Conservation (phyloP, 2,888 invertebrate genomes). For the Mantis religiosa region DNA sequence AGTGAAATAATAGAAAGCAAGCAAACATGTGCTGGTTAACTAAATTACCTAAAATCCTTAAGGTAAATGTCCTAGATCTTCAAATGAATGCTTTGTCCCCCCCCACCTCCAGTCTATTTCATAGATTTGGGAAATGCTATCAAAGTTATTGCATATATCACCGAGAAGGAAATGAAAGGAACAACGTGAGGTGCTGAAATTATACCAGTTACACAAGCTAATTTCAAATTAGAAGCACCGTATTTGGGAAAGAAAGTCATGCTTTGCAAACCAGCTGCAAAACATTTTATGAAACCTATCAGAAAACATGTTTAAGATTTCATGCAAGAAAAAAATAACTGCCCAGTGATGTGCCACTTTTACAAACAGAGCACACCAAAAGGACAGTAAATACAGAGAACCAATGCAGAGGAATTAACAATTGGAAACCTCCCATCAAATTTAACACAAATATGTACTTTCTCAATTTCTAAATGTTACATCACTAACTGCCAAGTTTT, state of each 20-base stretch:
- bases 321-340: neutral
- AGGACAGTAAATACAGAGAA: neutral
- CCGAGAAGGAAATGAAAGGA: neutral
- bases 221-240: neutral
- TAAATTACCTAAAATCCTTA: too few relatives aligned
- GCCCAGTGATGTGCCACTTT: neutral
- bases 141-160: too few relatives aligned
- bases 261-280: neutral
- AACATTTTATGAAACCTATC: neutral
- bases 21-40: too few relatives aligned
- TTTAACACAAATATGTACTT: too few relatives aligned
- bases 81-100: too few relatives aligned
- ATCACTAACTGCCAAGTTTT: too few relatives aligned
- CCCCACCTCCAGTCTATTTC: too few relatives aligned
- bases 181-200: neutral
- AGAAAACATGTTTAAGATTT: neutral
- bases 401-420: neutral
- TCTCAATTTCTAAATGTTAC: too few relatives aligned
- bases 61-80: too few relatives aligned
- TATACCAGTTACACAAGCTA: neutral
- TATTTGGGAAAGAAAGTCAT: neutral
- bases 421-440: neutral
- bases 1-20: too few relatives aligned
- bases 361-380: neutral
- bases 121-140: too few relatives aligned